Conservation (phyloP, 2,888 invertebrate species). For the Lymantria dispar region DNA sequence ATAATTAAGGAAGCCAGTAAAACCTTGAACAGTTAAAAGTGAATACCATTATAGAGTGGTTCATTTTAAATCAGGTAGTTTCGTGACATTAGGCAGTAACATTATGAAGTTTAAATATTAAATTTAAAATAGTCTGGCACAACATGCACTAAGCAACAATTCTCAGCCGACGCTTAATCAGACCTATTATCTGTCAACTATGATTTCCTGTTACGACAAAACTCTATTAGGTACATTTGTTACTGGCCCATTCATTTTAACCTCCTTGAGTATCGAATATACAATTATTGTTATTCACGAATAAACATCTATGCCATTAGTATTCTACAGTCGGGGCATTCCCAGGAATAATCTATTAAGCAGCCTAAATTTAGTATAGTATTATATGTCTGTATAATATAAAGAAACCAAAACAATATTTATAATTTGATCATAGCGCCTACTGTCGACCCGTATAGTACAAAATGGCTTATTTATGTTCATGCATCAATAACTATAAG, state of each 20-base stretch:
- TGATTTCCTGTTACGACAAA: constrained; percentile 38
- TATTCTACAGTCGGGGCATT: too few relatives aligned
- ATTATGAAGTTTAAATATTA: not conserved
- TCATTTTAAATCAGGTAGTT: constrained; percentile 2
- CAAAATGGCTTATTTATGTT: too few relatives aligned
- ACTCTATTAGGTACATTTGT: constrained; percentile 15
- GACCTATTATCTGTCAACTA: constrained; percentile 45
- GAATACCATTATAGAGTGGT: not conserved
- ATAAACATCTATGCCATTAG: too few relatives aligned
- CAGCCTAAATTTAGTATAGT: too few relatives aligned
- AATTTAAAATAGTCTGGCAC: constrained; percentile 7
- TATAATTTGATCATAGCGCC: too few relatives aligned
- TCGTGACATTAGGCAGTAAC: constrained; percentile 6
- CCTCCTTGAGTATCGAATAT: constrained; percentile 23
- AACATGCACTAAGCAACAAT: constrained; percentile 16
- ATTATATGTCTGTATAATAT: too few relatives aligned
- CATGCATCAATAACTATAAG: too few relatives aligned
- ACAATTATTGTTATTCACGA: constrained; percentile 5
- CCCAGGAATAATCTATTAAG: too few relatives aligned
- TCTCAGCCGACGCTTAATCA: constrained; percentile 33
- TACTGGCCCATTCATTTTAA: constrained; percentile 34
- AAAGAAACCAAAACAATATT: too few relatives aligned
- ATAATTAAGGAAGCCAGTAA: not conserved
- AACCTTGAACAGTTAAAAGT: not conserved
- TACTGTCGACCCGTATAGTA: too few relatives aligned